Base-by-base conservation (phyloP, 2,888 invertebrate species). In the Cephus spinipes region DNA sequence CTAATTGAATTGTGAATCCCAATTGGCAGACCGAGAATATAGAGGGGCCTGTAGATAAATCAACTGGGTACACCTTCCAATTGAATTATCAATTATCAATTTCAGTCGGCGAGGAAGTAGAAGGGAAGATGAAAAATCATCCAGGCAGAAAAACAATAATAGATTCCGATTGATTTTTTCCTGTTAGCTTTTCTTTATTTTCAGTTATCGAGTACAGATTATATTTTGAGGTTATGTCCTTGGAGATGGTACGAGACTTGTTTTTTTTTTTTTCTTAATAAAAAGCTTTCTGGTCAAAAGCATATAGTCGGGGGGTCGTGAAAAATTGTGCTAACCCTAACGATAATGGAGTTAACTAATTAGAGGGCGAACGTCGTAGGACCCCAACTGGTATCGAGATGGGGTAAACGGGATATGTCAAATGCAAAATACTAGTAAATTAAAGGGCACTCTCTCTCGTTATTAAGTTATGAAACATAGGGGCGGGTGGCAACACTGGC, bases 1-100 rank as follows among this genome's bases (percentile, higher is more conserved):
- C 85, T 88, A 88, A 88, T 88, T 88, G 87, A 87, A 87, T 88
- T 85, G 87, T 85, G 86, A 87, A 87, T 87, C 85, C 88, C 86
- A 86, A 85, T 85, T 85, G 85, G 84, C 79, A 75, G 80, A 81
- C 80, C 84, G 83, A 79, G 77, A 78, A 82, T 80, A 81, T 81
- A 81, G 85, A 83, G 82, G 84, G 86, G 84, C 82, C 83, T 80
- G 80, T 85, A 84, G 87, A 86, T 87, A 87, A 88, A 87, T 87
- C 87, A 87, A 85, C 87, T 85, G 85, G 85, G 83, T 85, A 85
- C 86, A 84, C 82, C 82, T 81, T 80, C 83, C 85, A 85, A 86
- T 84, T 86, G 83, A 86, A 88, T 87, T 85, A 88, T 87, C 85
- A 85, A 88, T 87, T 80, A 55, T 55, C 55, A 55, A 55, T 55